A percentile compares a stretch with the other conserved stretches of the same genome.
Conservation (phyloP, 2,888 invertebrate species). For the Drosophila fulvimacula region DNA sequence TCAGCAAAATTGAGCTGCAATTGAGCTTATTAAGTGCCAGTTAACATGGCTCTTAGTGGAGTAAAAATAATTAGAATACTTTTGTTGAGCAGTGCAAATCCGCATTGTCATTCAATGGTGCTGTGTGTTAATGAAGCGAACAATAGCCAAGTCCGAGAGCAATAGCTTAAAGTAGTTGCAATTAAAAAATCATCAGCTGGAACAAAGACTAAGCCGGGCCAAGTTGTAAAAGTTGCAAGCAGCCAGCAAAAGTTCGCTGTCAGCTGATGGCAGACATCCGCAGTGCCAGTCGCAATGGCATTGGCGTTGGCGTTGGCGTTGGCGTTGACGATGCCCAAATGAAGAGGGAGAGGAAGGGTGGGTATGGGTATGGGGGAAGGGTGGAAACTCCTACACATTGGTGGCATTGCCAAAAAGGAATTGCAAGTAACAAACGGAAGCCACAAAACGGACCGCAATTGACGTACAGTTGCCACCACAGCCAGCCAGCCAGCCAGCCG, state of each 20-base stretch:
- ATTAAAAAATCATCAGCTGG: constrained; percentile 78
- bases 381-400: constrained; percentile 4
- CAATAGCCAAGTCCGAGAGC: constrained; percentile 38
- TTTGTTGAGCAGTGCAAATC: neutral
- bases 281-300: constrained; percentile 18
- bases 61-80: neutral
- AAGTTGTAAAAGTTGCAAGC: constrained; percentile 64
- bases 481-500: constrained; percentile 17
- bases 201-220: constrained; percentile 45
- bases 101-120: constrained; percentile 49
- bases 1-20: neutral
- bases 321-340: constrained; percentile 29
- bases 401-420: constrained; percentile 55
- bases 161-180: constrained; percentile 58
- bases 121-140: constrained; percentile 61
- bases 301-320: constrained; percentile 8
- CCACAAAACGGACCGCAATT: constrained; percentile 78
- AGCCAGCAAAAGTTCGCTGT: constrained; percentile 55
- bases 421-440: constrained; percentile 78
- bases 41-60: neutral
- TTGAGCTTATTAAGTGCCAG: too few species aligned
- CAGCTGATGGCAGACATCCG: constrained; percentile 71
- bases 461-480: constrained; percentile 71
- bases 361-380: neutral
- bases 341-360: neutral